phyloP scores from a whole-genome alignment of 2,797 vertebrate species.

The Clarias pachynema region DNA sequence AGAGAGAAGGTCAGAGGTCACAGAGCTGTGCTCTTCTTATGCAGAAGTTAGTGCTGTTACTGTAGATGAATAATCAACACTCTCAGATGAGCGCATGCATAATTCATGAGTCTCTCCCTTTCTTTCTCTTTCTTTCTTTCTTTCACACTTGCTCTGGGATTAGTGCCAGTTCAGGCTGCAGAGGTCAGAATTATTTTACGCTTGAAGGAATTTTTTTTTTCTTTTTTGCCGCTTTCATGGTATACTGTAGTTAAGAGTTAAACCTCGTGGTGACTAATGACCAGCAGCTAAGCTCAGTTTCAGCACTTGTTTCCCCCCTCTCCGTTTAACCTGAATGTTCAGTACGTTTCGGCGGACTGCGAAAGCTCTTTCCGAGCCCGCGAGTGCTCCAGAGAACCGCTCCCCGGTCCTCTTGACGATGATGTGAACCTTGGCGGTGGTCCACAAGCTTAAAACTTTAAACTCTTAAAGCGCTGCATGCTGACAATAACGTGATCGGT shows the following conservation, averaged over 20 bases:
- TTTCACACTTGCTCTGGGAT: slow-evolving; percentile 8
- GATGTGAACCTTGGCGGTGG: not conserved
- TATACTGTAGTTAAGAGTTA: not conserved
- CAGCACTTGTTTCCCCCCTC: not conserved
- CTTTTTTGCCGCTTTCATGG: not conserved
- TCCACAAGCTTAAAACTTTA: not conserved
- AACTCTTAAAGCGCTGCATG: too few relatives aligned
- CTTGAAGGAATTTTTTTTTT: not conserved
- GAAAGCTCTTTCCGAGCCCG: not conserved
- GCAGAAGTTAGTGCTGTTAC: slow-evolving; percentile 54
- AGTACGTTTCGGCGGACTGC: not conserved
- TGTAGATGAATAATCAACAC: slow-evolving; percentile 58
- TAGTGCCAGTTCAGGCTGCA: slow-evolving; percentile 1
- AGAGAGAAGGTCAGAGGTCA: slow-evolving; percentile 43
- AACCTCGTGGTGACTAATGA: not conserved
- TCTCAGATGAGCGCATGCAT: slow-evolving; percentile 56
- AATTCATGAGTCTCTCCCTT: slow-evolving; percentile 51
- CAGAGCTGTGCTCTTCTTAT: slow-evolving; percentile 42
- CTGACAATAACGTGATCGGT: not conserved
- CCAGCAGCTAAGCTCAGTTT: not conserved
- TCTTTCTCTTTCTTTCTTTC: not conserved
- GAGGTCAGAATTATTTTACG: slow-evolving; percentile 1
- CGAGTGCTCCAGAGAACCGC: not conserved
- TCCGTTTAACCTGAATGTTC: not conserved
- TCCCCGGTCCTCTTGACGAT: not conserved